phyloP scores from a whole-genome alignment of 2,888 invertebrate species.

The Zeuzera pyrina region DNA sequence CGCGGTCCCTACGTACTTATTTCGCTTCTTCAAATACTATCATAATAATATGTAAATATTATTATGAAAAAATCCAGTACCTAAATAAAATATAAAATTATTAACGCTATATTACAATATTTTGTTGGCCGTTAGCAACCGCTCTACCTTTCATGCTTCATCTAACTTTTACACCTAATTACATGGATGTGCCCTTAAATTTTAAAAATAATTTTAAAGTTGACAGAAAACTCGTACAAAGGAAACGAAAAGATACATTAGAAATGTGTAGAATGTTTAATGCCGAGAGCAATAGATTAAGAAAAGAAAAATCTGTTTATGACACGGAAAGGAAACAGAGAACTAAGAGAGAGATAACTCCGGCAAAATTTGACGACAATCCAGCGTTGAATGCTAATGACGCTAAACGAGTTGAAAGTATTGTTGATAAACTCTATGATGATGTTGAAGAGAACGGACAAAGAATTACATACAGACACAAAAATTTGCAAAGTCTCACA shows the following conservation, averaged over 20 bases:
- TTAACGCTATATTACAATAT: too few relatives aligned
- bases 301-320: too few relatives aligned
- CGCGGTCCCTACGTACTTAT: too few relatives aligned
- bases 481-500: too few relatives aligned
- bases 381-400: conserved; percentile 30
- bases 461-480: conserved; percentile 31
- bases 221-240: conserved; percentile 40
- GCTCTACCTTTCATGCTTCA: conserved; percentile 6
- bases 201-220: conserved; percentile 22
- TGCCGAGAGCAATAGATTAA: conserved; percentile 26
- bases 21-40: too few relatives aligned
- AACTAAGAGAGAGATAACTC: too few relatives aligned
- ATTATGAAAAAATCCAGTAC: too few relatives aligned
- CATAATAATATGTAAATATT: too few relatives aligned
- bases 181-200: conserved; percentile 5
- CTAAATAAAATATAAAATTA: too few relatives aligned
- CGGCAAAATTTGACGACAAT: too few relatives aligned
- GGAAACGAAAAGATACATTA: conserved; percentile 48
- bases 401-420: conserved; percentile 34
- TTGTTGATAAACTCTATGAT: conserved; percentile 51
- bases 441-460: conserved; percentile 35
- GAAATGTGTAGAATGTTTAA: conserved; percentile 54
- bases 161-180: conserved; percentile 8
- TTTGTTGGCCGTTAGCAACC: background rate
- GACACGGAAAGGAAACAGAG: too few relatives aligned